phyloP scores from a whole-genome alignment of 2,888 invertebrate species.

The Archips xylosteana region DNA sequence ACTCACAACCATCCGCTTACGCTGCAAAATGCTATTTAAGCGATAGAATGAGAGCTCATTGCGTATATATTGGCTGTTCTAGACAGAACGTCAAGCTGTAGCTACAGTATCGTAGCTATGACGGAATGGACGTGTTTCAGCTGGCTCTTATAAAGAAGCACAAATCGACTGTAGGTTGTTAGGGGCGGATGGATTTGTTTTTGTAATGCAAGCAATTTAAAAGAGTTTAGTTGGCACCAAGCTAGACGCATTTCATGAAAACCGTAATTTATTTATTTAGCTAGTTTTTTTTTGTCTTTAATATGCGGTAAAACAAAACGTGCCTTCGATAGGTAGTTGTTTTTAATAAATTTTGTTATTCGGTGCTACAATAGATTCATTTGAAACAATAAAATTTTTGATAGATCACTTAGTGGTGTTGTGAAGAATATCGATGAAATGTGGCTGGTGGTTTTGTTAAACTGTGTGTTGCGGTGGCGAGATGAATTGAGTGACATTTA shows the following conservation, averaged over 20 bases:
- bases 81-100: too few relatives aligned
- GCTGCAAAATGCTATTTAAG: constrained; percentile 74
- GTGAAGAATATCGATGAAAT: neutral
- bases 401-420: neutral
- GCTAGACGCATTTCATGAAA: neutral
- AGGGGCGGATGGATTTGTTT: neutral
- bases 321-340: constrained; percentile 46
- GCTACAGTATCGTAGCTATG: too few relatives aligned
- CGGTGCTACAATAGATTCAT: constrained; percentile 50
- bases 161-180: constrained; percentile 3
- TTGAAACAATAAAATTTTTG: constrained; percentile 9
- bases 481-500: neutral
- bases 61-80: constrained; percentile 20
- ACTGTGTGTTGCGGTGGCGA: neutral
- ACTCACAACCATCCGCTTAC: constrained; percentile 71
- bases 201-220: neutral
- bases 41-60: neutral
- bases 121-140: neutral
- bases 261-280: neutral
- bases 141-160: neutral
- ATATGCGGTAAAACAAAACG: constrained; percentile 25
- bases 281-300: neutral
- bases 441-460: neutral
- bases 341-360: constrained; percentile 46
- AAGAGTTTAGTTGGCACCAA: neutral